Evolutionary conservation across 2,888 invertebrate species (phyloP).

Genomic region (Sminthurinus aureus): DNA sequence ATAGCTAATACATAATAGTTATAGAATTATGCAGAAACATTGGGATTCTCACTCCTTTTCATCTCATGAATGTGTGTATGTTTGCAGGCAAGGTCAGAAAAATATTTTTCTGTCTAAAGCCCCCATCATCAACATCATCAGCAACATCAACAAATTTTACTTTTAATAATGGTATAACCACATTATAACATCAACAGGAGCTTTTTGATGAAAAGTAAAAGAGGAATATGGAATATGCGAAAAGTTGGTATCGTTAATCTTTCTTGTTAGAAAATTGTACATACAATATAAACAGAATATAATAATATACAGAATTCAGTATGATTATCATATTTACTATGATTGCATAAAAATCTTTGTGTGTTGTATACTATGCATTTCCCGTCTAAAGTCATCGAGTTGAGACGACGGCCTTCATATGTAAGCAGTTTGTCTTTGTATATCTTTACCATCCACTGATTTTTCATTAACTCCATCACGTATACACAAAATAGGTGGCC

Average conservation of each 20-base stretch:
- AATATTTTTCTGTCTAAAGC: slow-evolving; percentile 3
- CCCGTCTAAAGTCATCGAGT: slow-evolving; percentile 31
- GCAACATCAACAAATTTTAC: background rate
- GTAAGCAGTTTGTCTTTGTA: background rate
- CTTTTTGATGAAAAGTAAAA: too few relatives aligned
- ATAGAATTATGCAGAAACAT: too few relatives aligned
- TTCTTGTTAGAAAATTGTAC: too few relatives aligned
- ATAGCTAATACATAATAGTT: too few relatives aligned
- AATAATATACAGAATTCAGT: too few relatives aligned
- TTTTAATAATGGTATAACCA: background rate
- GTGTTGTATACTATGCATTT: slow-evolving; percentile 27
- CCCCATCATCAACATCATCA: background rate
- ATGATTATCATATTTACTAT: background rate
- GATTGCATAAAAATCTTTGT: background rate
- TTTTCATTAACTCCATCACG: slow-evolving; percentile 14
- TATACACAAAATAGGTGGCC: too few relatives aligned
- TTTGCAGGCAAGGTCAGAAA: slow-evolving; percentile 22
- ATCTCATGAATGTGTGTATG: background rate
- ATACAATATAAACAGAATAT: too few relatives aligned
- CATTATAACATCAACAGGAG: background rate
- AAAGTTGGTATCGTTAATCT: too few relatives aligned
- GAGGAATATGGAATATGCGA: too few relatives aligned
- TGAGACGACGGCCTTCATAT: slow-evolving; percentile 32
- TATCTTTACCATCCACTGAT: slow-evolving; percentile 21
- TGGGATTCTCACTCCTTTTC: too few relatives aligned